Conservation (phyloP, 1,140 invertebrate genomes). For the Hycleus phaleratus region DNA sequence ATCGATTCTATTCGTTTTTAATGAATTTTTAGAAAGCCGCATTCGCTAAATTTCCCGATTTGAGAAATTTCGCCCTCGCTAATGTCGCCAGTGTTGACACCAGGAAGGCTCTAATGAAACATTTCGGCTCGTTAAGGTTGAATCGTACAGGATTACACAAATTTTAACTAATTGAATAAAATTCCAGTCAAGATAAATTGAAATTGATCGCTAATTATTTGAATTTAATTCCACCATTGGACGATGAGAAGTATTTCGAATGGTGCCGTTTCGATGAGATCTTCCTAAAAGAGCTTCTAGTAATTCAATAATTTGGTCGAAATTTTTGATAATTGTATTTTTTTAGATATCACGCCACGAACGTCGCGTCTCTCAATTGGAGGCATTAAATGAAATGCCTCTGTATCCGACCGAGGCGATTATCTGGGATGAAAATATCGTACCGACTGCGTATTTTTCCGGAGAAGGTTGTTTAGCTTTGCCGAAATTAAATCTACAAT, state of each 20-base stretch:
- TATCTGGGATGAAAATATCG: conserved; percentile 99
- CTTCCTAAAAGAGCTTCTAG: conserved; percentile 80
- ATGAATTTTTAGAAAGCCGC: conserved; percentile 68
- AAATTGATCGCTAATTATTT: conserved; percentile 78
- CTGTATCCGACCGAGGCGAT: conserved; percentile 97
- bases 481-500: conserved; percentile 97
- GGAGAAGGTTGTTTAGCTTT: conserved; percentile 92
- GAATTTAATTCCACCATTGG: conserved; percentile 72
- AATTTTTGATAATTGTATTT: conserved; percentile 2
- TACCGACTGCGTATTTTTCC: conserved; percentile 95
- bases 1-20: neutral
- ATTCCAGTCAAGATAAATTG: conserved; percentile 67
- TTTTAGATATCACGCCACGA: conserved; percentile 77
- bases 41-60: conserved; percentile 85
- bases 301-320: conserved; percentile 38
- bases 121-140: conserved; percentile 73
- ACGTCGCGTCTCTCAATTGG: conserved; percentile 81
- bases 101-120: conserved; percentile 73
- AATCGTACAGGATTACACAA: too few relatives aligned
- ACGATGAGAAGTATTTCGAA: conserved; percentile 55
- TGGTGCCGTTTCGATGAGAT: conserved; percentile 71
- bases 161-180: too few relatives aligned
- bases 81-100: conserved; percentile 94
- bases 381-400: conserved; percentile 95
- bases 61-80: conserved; percentile 79